Percentiles rank a stretch among this genome's conserved stretches.
Conservation (phyloP, 23 tunicate species). For the Oikopleura vanhoeffeni region DNA sequence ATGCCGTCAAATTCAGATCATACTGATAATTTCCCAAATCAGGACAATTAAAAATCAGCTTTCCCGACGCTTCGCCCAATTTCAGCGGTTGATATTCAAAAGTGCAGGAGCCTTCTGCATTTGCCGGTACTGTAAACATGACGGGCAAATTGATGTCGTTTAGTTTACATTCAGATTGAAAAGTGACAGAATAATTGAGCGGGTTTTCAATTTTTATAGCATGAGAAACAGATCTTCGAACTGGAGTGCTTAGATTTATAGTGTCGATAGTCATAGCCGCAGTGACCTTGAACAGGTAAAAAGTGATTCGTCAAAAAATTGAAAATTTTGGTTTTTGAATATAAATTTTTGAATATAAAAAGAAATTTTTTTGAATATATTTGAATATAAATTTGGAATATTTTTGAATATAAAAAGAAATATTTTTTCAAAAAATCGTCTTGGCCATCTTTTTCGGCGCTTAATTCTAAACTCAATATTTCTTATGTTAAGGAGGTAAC, state of each 20-base stretch:
- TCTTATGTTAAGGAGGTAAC: no score
- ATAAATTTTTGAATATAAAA: no score
- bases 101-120: constrained; percentile 34
- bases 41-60: constrained; percentile 30
- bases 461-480: no score
- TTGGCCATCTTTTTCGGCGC: no score
- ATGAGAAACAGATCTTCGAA: constrained; percentile 49
- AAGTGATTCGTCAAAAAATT: no score
- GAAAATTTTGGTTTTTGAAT: no score
- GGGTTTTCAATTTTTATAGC: constrained; percentile 56
- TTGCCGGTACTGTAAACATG: constrained; percentile 60
- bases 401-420: no score
- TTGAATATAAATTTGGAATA: no score
- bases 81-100: constrained; percentile 29
- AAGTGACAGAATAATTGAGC: constrained; percentile 32
- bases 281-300: no score
- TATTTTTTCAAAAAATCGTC: no score
- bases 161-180: constrained; percentile 78
- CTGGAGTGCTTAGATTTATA: constrained; percentile 63
- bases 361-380: no score
- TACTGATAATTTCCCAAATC: constrained; percentile 70
- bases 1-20: constrained; percentile 43
- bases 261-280: constrained; percentile 54
- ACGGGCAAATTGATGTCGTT: constrained; percentile 69
- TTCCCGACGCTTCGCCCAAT: constrained; percentile 39